Evolutionary conservation across 2,113 vertebrate genomes (phyloP), one percentile per base, ranked within the genome.

Genomic region (Rhinopomastus cyanomelas): DNA sequence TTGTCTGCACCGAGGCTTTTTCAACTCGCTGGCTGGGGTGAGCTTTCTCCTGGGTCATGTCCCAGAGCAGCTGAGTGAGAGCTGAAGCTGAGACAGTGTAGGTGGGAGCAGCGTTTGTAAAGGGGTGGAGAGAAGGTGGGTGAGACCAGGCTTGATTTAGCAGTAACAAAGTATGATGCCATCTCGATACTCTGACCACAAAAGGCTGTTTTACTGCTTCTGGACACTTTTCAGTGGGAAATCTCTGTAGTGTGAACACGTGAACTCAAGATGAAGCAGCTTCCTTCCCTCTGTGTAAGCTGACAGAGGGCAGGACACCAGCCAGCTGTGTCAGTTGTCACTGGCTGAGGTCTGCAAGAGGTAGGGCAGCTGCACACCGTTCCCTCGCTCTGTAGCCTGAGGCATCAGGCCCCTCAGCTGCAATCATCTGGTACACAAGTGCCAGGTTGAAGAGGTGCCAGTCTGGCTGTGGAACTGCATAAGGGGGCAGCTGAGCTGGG

Each of bases 381-480:
- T 49, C 6, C 42, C 13, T 14, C 1, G 0, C 46, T 44, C 57
- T 20, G 20, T 9, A 16, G 17, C 44, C n/a, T 0, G 0, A 20
- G 44, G 57, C 29, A 32, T 22, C 0, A 0, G 46, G 49, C 25
- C 6, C 46, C 12, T 29, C 12, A 16, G 74, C 32, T 81, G 65
- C 14, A 8, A 8, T 30, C 21, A 0, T 16, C 55, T 66, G 77
- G 18, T n/a, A 23, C 4, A 16, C 29, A 37, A 30, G 10, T 9
- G 29, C 61, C 20, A 2, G 27, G 10, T 1, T 26, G 15, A 18
- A 64, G 85, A 59, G 52, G 3, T 13, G 27, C 25, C 53, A 25
- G 57, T 68, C 23, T 56, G 76, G n/a, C 67, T 62, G 49, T 29
- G n/a, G 72, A 44, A 48, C 44, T 1, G 1, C 0, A 0, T n/a